Evolutionary conservation across 2,888 invertebrate genomes (phyloP).

Genomic region (Trichogramma dendrolimi): DNA sequence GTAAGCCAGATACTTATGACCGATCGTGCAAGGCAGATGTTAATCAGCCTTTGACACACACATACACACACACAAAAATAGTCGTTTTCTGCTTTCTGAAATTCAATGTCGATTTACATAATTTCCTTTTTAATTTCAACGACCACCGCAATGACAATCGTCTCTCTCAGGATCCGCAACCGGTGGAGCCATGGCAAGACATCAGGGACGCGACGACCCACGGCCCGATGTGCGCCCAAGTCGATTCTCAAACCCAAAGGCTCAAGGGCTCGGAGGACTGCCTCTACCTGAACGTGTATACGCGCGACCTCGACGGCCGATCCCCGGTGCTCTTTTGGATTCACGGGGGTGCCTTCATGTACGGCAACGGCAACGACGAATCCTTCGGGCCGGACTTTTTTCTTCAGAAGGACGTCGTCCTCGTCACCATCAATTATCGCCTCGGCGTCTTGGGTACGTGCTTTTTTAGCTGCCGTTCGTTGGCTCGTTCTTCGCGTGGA

Average conservation of each 20-base stretch:
- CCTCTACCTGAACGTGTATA: slow-evolving; percentile 43
- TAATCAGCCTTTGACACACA: no score
- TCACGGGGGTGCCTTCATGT: slow-evolving; percentile 39
- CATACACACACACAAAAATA: no score
- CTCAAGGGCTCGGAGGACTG: slow-evolving; percentile 42
- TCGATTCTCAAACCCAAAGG: slow-evolving; percentile 15
- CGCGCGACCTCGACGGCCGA: slow-evolving; percentile 6
- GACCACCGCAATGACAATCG: slow-evolving; percentile 16
- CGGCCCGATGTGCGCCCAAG: slow-evolving; percentile 30
- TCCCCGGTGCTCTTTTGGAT: slow-evolving; percentile 42
- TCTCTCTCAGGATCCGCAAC: slow-evolving; percentile 37
- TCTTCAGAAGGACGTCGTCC: slow-evolving; percentile 37
- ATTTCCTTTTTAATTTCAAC: neutral
- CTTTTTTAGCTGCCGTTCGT: neutral
- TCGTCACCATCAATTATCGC: slow-evolving; percentile 45
- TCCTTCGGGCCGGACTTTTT: slow-evolving; percentile 41
- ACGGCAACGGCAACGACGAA: slow-evolving; percentile 35
- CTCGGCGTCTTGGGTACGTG: slow-evolving; percentile 39
- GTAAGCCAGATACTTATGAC: no score
- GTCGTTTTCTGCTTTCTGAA: no score
- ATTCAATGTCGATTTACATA: no score
- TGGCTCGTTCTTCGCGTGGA: no score
- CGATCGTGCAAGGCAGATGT: no score
- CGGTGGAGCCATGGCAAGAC: slow-evolving; percentile 39
- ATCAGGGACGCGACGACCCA: slow-evolving; percentile 35